phyloP scores from a whole-genome alignment of 2,113 vertebrate species.

The Gasterosteus nipponicus region DNA sequence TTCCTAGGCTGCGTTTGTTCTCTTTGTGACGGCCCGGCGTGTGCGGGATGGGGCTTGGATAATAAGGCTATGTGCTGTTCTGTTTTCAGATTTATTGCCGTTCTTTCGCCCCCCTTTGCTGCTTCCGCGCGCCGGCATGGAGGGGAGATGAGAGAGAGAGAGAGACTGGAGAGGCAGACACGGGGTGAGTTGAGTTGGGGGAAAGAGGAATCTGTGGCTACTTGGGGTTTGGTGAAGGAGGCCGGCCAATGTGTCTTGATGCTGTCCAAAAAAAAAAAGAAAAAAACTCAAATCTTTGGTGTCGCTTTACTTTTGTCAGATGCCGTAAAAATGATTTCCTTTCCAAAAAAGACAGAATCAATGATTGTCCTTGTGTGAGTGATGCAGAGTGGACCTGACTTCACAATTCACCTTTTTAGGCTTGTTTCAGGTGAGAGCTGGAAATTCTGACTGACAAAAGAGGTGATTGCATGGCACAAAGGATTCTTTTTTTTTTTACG shows the following conservation, averaged over 20 bases:
- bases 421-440: slow-evolving; percentile 71
- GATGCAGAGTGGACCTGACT: slow-evolving; percentile 76
- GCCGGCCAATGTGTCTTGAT: slow-evolving; percentile 47
- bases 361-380: slow-evolving; percentile 77
- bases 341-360: slow-evolving; percentile 71
- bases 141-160: slow-evolving; percentile 43
- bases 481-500: slow-evolving; percentile 53
- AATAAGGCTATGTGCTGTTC: slow-evolving; percentile 81
- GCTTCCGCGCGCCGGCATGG: slow-evolving; percentile 56
- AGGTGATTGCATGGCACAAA: slow-evolving; percentile 81
- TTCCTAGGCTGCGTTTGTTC: slow-evolving; percentile 68
- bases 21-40: slow-evolving; percentile 70
- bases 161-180: slow-evolving; percentile 69
- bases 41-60: slow-evolving; percentile 67
- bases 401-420: slow-evolving; percentile 65
- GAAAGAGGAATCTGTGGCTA: slow-evolving; percentile 59
- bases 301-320: slow-evolving; percentile 73
- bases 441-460: slow-evolving; percentile 72
- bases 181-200: slow-evolving; percentile 57
- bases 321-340: slow-evolving; percentile 68
- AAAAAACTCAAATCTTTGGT: slow-evolving; percentile 78
- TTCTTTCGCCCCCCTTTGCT: slow-evolving; percentile 73
- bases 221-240: slow-evolving; percentile 53
- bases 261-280: slow-evolving; percentile 33
- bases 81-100: slow-evolving; percentile 80